A percentile compares a stretch with the other conserved stretches of the same genome.
Conservation (phyloP, 2,888 invertebrate species). For the Lomographa bimaculata region DNA sequence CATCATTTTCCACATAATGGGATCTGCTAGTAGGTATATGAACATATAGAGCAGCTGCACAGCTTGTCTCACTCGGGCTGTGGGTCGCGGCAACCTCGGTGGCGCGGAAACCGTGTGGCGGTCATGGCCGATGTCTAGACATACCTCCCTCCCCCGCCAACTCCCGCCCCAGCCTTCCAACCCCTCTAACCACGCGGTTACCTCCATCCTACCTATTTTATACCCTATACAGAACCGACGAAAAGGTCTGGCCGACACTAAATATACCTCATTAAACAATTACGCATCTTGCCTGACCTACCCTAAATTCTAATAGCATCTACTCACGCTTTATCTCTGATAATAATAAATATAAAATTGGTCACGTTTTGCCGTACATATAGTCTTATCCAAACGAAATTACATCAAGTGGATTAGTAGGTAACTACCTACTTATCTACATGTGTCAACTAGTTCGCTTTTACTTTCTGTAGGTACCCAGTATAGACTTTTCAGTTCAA, state of each 20-base stretch:
- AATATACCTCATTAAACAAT: constrained; percentile 30
- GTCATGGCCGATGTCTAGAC: constrained; percentile 81
- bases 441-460: too few species aligned
- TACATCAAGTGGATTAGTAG: too few species aligned
- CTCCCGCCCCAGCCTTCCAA: constrained; percentile 36
- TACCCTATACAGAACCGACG: constrained; percentile 53
- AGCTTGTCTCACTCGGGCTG: constrained; percentile 61
- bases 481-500: too few species aligned
- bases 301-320: constrained; percentile 24
- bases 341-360: too few species aligned
- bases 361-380: too few species aligned
- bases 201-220: constrained; percentile 60
- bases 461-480: too few species aligned
- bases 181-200: constrained; percentile 39
- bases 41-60: constrained; percentile 13
- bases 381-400: too few species aligned
- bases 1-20: too few species aligned
- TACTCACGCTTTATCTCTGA: constrained; percentile 1
- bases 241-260: constrained; percentile 62
- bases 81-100: constrained; percentile 69
- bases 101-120: constrained; percentile 77
- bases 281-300: constrained; percentile 62
- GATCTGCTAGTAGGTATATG: neutral
- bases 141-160: constrained; percentile 51
- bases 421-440: too few species aligned